Evolutionary conservation across 1,140 invertebrate genomes (phyloP).

Genomic region (Ceratina australensis): DNA sequence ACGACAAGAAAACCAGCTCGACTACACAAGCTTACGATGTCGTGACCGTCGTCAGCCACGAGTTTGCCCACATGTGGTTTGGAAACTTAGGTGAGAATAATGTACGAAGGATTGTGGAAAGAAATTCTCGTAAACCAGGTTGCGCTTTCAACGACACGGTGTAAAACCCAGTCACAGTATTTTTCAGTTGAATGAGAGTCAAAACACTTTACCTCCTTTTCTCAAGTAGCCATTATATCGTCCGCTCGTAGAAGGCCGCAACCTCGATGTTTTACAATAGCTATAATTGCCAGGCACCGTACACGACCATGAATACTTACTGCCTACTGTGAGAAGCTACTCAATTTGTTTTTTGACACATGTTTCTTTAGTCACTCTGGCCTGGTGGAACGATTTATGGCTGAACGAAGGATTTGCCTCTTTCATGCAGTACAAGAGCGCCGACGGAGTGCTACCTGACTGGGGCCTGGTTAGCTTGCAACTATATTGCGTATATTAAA

Average conservation of each 20-base stretch:
- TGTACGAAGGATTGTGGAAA: not conserved
- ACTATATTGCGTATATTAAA: not conserved
- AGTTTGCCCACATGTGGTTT: slow-evolving; percentile 96
- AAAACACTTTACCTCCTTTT: too few species aligned
- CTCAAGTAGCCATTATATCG: too few species aligned
- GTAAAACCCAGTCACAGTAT: too few species aligned
- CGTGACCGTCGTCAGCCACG: slow-evolving; percentile 91
- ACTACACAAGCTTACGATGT: slow-evolving; percentile 88
- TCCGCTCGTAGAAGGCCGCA: too few species aligned
- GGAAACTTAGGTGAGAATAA: slow-evolving; percentile 86
- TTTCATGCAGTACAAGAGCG: slow-evolving; percentile 91
- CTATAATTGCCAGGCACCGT: too few species aligned
- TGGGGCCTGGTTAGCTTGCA: slow-evolving; percentile 88
- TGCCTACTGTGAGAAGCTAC: not conserved
- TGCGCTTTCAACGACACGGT: too few species aligned
- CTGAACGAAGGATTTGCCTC: slow-evolving; percentile 95
- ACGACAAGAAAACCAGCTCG: slow-evolving; percentile 85
- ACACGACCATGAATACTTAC: too few species aligned
- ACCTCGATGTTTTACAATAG: too few species aligned
- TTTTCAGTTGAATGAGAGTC: too few species aligned
- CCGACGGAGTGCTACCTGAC: slow-evolving; percentile 85
- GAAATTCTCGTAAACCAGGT: not conserved
- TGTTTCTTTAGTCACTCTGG: slow-evolving; percentile 87
- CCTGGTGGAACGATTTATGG: slow-evolving; percentile 97
- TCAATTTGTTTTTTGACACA: slow-evolving; percentile 26